phyloP scores from a whole-genome alignment of 2,113 vertebrate species.

The Podiceps cristatus region DNA sequence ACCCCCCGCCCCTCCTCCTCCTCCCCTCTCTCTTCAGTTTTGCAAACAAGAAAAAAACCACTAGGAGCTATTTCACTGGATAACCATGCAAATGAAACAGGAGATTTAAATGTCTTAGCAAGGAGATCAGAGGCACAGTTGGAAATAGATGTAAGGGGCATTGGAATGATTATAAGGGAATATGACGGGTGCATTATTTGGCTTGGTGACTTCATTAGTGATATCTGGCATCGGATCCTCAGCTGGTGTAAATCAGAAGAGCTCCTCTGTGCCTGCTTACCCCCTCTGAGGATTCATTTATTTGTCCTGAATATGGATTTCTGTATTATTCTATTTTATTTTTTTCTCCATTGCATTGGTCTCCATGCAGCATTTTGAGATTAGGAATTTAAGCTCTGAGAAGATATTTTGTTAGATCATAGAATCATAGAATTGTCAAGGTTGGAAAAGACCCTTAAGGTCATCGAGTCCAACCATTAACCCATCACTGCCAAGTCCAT shows the following conservation, averaged over 20 bases:
- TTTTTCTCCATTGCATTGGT: neutral
- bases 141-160: constrained; percentile 67
- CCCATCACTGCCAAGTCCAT: too few relatives aligned
- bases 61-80: constrained; percentile 73
- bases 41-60: constrained; percentile 75
- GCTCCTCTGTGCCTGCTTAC: constrained; percentile 1
- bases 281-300: constrained; percentile 21
- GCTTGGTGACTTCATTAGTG: constrained; percentile 58
- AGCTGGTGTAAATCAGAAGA: constrained; percentile 25
- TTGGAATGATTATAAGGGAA: constrained; percentile 48
- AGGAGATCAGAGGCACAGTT: constrained; percentile 63
- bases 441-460: too few relatives aligned
- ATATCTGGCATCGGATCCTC: constrained; percentile 31
- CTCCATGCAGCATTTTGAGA: neutral
- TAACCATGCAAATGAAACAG: constrained; percentile 75
- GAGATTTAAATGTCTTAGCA: constrained; percentile 74
- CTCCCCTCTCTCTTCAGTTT: constrained; percentile 26
- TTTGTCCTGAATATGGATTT: constrained; percentile 57
- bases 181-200: constrained; percentile 47
- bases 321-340: neutral
- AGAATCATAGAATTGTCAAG: too few relatives aligned
- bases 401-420: neutral
- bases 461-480: too few relatives aligned
- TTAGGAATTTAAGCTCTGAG: neutral
- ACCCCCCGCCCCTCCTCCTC: neutral